Base-by-base conservation (phyloP, 2,797 vertebrate species). In the Onychomys arenicola region DNA sequence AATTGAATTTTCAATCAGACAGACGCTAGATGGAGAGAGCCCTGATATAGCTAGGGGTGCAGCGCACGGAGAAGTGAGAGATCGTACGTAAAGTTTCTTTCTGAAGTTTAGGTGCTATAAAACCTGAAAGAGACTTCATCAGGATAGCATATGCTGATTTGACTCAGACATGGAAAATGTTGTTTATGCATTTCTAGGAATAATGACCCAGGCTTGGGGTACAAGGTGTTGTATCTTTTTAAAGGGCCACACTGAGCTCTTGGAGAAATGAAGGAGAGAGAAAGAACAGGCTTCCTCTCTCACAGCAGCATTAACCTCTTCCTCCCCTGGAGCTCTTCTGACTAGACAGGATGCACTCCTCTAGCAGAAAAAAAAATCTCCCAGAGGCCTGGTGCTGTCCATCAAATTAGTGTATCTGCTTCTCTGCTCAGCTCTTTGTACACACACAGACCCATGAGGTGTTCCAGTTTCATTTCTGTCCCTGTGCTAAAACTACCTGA, bases 1-100 rank as follows among this genome's bases (percentile, higher is more conserved):
- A 97, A 96, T 59, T 97, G 97, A 95, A 95, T 97, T 97, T 97
- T 96, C 93, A 95, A 91, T 97, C 77, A 97, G 78, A 94, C 63
- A 67, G 43, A 49, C 0, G 25, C 84, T 83, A 82, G 37, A 91
- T 76, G 37, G 73, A 90, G 7, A 89, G 5, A 89, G 52, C 19
- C 46, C 85, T 40, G 0, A 37, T 82, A 61, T 52, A 88, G 73
- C 40, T 92, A 76, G 34, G 49, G 92, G 78, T 95, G 52, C 1
- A 2, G 67, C 2, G 7, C 6, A 1, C 16, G 12, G 16, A 91
- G 67, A 69, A 76, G 85, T 81, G 55, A 80, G 69, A 80, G 16
- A 63, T 12, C n/a, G 32, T 23, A 57, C 27, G 57, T 19, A 21
- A 46, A 95, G 69, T 81, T 95, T 86, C 83, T 91, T 73, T 96